These are phyloP conservation scores for Cygnus buccinator DNA, from an alignment of 2,113 vertebrate genomes.

Conservation along the genomic window DNA sequence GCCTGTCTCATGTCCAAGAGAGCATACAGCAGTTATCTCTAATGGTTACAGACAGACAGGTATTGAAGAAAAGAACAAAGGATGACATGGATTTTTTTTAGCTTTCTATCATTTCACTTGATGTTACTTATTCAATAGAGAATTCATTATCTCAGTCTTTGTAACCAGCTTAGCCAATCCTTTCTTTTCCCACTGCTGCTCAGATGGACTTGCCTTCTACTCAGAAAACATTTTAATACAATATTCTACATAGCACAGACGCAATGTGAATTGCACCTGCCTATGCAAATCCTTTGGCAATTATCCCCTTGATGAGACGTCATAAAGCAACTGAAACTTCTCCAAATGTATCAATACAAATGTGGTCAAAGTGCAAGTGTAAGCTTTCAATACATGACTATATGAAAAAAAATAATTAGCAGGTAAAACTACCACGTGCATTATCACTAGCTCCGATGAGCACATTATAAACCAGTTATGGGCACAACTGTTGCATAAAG, in stretches of 20 bases:
- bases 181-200: not conserved
- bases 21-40: not conserved
- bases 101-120: not conserved
- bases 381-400: not conserved
- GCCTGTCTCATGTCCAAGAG: not conserved
- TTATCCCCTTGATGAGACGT: not conserved
- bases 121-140: not conserved
- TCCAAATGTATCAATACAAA: not conserved
- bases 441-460: not conserved
- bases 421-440: not conserved
- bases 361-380: not conserved
- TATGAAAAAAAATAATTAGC: not conserved
- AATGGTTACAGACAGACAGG: not conserved
- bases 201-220: not conserved
- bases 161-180: not conserved
- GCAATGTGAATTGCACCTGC: not conserved
- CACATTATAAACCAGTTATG: not conserved
- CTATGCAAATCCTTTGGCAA: not conserved
- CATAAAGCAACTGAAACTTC: not conserved
- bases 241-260: not conserved
- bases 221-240: not conserved
- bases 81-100: not conserved
- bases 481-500: not conserved
- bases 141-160: not conserved
- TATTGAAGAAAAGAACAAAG: not conserved